Conservation (phyloP, 2,113 vertebrate genomes). For the Pterocles burchelli region DNA sequence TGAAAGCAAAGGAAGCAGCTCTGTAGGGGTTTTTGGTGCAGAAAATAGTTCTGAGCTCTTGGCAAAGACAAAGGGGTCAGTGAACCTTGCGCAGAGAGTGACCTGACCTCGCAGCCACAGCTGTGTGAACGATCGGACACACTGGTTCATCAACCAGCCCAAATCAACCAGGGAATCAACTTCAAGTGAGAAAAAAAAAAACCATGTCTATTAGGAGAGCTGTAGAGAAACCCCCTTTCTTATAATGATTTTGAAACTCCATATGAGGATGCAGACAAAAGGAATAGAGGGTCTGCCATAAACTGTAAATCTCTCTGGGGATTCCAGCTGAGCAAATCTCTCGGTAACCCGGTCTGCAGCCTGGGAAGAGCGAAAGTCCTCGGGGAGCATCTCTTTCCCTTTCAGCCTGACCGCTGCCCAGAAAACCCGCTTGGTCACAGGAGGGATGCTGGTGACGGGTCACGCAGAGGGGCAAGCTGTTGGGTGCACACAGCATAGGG, state of each 20-base stretch:
- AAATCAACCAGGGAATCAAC: accelerated
- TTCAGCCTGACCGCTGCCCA: not conserved
- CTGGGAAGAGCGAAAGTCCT: not conserved
- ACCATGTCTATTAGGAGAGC: accelerated
- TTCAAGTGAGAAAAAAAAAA: not conserved
- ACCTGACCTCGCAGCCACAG: not conserved
- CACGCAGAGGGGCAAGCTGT: accelerated
- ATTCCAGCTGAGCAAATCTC: not conserved
- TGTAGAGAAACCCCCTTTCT: not conserved
- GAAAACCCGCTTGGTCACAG: not conserved
- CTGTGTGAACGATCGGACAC: accelerated
- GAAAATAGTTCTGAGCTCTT: not conserved
- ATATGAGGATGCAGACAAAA: not conserved
- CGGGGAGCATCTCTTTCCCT: not conserved
- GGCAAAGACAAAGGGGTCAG: not conserved
- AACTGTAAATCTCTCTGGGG: not conserved
- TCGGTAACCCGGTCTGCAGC: accelerated
- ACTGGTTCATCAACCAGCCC: not conserved
- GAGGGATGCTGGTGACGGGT: accelerated
- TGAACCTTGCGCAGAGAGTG: not conserved
- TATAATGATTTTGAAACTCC: not conserved
- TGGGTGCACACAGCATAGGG: not conserved
- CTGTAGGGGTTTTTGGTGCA: not conserved
- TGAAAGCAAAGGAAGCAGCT: not conserved
- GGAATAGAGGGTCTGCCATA: not conserved